Percentiles rank a stretch among this genome's conserved stretches.
These are phyloP conservation scores for Prolemur simus DNA, from an alignment of 2,113 vertebrate genomes.

Conservation along the genomic window DNA sequence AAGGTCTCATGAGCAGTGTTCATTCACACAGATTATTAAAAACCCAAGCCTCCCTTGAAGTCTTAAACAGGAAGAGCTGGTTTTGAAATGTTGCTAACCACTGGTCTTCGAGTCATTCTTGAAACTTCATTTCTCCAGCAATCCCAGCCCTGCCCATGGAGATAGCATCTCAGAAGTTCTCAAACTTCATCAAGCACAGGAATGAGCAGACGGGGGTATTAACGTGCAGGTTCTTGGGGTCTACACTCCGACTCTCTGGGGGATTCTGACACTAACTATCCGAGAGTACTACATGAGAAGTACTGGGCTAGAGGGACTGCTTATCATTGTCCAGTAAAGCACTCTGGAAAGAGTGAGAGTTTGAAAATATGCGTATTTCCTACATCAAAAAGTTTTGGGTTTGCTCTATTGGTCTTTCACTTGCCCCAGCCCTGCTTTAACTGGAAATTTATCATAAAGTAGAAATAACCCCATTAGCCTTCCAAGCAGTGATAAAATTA, in stretches of 20 bases:
- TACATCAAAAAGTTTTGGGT: conserved; percentile 72
- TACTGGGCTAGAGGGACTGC: rapidly evolving
- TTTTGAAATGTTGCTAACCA: neutral
- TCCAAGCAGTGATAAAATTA: conserved; percentile 86
- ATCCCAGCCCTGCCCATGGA: neutral
- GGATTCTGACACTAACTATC: neutral
- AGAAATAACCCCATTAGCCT: conserved; percentile 84
- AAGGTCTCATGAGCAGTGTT: neutral
- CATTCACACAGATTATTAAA: neutral
- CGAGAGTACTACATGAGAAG: neutral
- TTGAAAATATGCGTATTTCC: conserved; percentile 17
- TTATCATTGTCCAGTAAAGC: neutral
- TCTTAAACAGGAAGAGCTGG: neutral
- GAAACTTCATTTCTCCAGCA: neutral
- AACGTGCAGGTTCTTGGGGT: neutral
- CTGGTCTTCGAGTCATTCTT: neutral
- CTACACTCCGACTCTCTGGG: neutral
- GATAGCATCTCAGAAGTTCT: neutral
- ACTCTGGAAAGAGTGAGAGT: neutral
- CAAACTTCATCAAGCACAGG: neutral
- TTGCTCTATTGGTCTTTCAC: conserved; percentile 76
- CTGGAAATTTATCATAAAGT: conserved; percentile 82
- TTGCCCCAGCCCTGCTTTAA: conserved; percentile 81
- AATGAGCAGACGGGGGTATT: neutral
- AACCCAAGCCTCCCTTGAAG: neutral